Evolutionary conservation across 2,113 vertebrate species (phyloP), one percentile per base, ranked within the genome.

Genomic region (Odontophorus gujanensis): DNA sequence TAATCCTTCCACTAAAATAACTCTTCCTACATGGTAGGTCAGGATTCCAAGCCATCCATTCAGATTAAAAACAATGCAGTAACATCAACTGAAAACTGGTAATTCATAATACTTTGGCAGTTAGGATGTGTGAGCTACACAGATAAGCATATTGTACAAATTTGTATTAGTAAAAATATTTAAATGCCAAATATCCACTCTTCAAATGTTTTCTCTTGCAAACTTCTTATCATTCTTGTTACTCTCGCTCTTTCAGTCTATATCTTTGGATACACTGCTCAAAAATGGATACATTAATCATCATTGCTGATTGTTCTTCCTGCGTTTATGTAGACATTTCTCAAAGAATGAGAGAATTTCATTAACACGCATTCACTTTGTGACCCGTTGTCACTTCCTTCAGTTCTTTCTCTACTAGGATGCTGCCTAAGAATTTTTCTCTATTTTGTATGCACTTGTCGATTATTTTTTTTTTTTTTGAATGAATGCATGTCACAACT

Each of bases 201-300:
- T n/a, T 55, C 12, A 48, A 65, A 34, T 20, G n/a, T 8, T n/a
- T 32, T 1, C 1, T 53, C 45, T 21, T 0, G 4, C 12, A 30
- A 74, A 51, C 5, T 24, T 62, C 11, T 10, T 19, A 6, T n/a
- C 2, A 7, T 67, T 48, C 8, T 50, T 61, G 3, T 28, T 62
- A 13, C 38, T 80, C 34, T 73, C n/a, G 16, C 26, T 80, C 25
- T 78, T 69, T 66, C 7, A 42, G 7, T 55, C 19, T 50, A 6
- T 21, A 5, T 50, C 12, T 88, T 78, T 51, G 12, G 11, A 2
- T 55, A 40, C 24, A 5, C 40, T 69, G 5, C 38, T 74, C 63
- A 67, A 59, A 81, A 75, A 13, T 47, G 28, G 32, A 25, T 13
- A 15, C 2, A 42, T 38, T 57, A 62, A 21, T 58, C 38, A 71